Evolutionary conservation across 2,888 invertebrate genomes (phyloP), one percentile per base, ranked within the genome.

Genomic region (Boloria selene): DNA sequence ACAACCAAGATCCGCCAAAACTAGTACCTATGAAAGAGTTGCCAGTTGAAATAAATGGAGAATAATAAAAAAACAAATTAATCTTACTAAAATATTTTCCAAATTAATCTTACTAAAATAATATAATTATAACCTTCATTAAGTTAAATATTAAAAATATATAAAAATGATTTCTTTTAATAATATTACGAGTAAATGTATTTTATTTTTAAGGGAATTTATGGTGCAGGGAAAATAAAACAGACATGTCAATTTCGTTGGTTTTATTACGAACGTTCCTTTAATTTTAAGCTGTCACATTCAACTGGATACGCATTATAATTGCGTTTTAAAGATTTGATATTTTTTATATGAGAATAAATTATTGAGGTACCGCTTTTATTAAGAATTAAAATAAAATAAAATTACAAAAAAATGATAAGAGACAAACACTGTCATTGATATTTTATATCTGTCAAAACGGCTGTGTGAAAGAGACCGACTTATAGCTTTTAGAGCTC

Each of bases 1-100:
- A 75, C 4, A 72, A 62, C 6, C 61, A 65, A 2, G 65, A 58
- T 0, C 58, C 74, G 4, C 76, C 77, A 0, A 75, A 73, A 66
- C 26, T 77, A 0, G 68, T 77, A 7, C 66, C 73, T 0, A 5
- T 72, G 16, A 73, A 67, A 22, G 69, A 70, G 13, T n/a, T 75
- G 10, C 72, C 71, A 13, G 10, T 59, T 0, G 60, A 60, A 60
- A 49, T 65, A 3, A 61, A n/a, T 22, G 61, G 55, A 7, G 31
- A 42, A 17, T 64, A 31, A 17, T 31, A 6, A n/a, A 49, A 49
- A 49, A 16, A 50, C 38, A 26, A 4, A 14, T n/a, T 7, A 6
- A 14, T 45, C 7, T 14, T 45, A 14, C 2, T 45, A 45, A 14
- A 50, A 18, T 17, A 18, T 0, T 17, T 7, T 17, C 0, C 0